Evolutionary conservation across 2,797 vertebrate genomes (phyloP).

Genomic region (Parauchenoglanis punctatus): DNA sequence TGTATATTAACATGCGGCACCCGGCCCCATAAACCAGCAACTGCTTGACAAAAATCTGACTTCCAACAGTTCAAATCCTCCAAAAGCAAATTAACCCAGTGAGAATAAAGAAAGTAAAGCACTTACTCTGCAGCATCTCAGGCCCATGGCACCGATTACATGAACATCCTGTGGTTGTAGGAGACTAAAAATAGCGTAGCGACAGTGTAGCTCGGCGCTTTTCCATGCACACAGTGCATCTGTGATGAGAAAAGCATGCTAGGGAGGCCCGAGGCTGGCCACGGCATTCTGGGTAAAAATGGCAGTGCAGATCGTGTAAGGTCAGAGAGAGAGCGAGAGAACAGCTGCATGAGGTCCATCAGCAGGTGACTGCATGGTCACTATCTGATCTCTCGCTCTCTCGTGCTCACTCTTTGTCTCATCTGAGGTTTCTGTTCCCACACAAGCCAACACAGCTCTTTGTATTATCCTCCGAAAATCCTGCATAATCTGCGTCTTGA

Average conservation of each 20-base stretch:
- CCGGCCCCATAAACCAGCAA: not conserved
- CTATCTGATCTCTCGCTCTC: not conserved
- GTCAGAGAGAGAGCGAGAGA: conserved; percentile 41
- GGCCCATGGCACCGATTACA: conserved; percentile 47
- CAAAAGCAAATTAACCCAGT: conserved; percentile 10
- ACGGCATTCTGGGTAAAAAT: conserved; percentile 44
- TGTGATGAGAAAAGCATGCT: conserved; percentile 65
- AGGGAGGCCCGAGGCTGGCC: conserved; percentile 52
- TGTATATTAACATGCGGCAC: not conserved
- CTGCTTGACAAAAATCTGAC: conserved; percentile 17
- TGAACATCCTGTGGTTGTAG: conserved; percentile 58
- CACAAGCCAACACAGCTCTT: conserved; percentile 40
- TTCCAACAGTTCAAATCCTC: not conserved
- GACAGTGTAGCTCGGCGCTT: conserved; percentile 60
- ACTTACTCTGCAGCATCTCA: conserved; percentile 59
- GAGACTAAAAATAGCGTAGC: conserved; percentile 70
- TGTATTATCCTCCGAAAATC: conserved; percentile 50
- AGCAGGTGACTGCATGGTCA: conserved; percentile 48
- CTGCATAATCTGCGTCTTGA: conserved; percentile 53
- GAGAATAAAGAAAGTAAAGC: conserved; percentile 52
- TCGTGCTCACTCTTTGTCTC: not conserved
- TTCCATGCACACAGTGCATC: conserved; percentile 66
- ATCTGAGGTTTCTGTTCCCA: conserved; percentile 19
- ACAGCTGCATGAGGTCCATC: conserved; percentile 43
- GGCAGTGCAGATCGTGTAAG: conserved; percentile 42